These are phyloP conservation scores for Polyergus mexicanus DNA, from an alignment of 1,140 invertebrate species.

Conservation along the genomic window DNA sequence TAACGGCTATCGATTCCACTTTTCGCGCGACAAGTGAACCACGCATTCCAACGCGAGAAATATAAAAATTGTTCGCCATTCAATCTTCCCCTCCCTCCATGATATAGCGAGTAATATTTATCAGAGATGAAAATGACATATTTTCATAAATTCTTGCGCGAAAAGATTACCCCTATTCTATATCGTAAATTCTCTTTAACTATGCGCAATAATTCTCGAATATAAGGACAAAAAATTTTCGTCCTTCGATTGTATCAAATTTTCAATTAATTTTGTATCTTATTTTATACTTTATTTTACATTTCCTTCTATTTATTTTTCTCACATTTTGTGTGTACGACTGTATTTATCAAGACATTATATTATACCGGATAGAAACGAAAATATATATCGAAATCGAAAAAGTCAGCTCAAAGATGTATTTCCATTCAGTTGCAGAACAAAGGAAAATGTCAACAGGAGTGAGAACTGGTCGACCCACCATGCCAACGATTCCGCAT, in stretches of 20 bases:
- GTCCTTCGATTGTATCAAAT: background rate
- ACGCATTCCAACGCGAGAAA: background rate
- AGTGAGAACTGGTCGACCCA: conserved; percentile 78
- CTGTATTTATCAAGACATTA: background rate
- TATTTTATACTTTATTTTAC: background rate
- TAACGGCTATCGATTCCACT: conserved; percentile 31
- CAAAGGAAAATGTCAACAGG: conserved; percentile 75
- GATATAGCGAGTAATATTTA: conserved; percentile 6
- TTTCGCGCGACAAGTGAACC: background rate
- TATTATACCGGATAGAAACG: background rate
- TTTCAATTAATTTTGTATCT: background rate
- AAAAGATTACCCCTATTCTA: background rate
- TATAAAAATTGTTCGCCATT: conserved; percentile 25
- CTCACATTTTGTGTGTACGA: too few relatives aligned
- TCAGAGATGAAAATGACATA: conserved; percentile 8
- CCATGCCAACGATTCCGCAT: conserved; percentile 81
- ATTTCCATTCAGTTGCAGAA: conserved; percentile 66
- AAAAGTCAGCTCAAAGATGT: conserved; percentile 22
- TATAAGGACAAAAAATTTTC: background rate
- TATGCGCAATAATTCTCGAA: background rate
- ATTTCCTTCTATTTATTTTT: background rate
- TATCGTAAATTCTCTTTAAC: too few relatives aligned
- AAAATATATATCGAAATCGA: background rate
- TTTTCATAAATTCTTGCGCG: background rate
- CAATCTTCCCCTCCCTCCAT: background rate